These are phyloP conservation scores for Chironomus striatipennis DNA, from an alignment of 1,140 invertebrate species.

Conservation along the genomic window DNA sequence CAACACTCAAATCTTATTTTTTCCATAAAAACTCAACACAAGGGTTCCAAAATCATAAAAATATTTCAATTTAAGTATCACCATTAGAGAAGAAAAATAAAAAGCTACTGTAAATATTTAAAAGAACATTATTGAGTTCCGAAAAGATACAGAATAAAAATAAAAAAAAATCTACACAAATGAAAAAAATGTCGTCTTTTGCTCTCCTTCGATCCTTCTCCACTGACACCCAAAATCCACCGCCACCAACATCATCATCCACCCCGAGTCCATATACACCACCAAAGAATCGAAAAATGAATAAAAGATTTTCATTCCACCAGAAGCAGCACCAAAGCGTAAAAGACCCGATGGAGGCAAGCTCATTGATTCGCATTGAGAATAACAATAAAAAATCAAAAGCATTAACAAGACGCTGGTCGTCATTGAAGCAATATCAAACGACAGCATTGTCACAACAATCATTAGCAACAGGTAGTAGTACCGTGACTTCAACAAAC, in stretches of 20 bases:
- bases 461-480: constrained; percentile 19
- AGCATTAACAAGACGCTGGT: not conserved
- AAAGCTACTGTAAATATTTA: too few relatives aligned
- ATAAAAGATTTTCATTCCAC: constrained; percentile 4
- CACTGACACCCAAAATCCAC: not conserved
- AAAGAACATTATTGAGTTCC: too few relatives aligned
- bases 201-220: not conserved
- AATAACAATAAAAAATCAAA: constrained; percentile 7
- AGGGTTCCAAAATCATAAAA: too few relatives aligned
- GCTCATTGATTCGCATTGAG: not conserved
- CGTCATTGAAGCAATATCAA: constrained; percentile 17
- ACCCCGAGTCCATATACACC: not conserved
- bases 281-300: not conserved
- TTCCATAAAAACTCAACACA: too few relatives aligned
- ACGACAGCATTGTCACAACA: constrained; percentile 17
- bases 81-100: too few relatives aligned
- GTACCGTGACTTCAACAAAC: not conserved
- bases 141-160: too few relatives aligned
- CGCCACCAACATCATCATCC: not conserved
- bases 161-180: not conserved
- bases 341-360: not conserved
- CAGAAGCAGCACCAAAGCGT: constrained; percentile 11
- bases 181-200: not conserved
- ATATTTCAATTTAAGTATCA: too few relatives aligned
- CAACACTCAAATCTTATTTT: too few relatives aligned